Evolutionary conservation across 2,113 vertebrate genomes (phyloP).

Genomic region (human): DNA sequence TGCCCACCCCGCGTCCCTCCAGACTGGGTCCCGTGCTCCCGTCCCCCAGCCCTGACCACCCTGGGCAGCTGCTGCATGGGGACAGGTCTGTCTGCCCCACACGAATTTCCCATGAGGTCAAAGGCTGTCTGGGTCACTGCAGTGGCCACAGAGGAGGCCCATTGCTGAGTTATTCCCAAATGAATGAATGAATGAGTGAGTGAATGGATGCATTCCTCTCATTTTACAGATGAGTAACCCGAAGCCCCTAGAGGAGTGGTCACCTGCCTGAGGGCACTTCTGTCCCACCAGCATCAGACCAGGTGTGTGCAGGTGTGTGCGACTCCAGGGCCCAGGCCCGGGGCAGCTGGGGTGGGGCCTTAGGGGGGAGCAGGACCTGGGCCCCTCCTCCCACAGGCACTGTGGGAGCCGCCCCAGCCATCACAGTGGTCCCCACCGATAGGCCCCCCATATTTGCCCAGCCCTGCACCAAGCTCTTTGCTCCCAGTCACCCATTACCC

Average conservation of each 20-base stretch:
- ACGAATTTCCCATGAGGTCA: background rate
- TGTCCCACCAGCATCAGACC: constrained; percentile 53
- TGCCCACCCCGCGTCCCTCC: background rate
- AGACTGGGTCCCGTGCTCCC: background rate
- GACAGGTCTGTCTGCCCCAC: background rate
- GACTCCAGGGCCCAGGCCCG: background rate
- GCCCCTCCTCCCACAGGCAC: background rate
- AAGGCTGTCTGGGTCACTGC: background rate
- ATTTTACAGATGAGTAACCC: constrained; percentile 70
- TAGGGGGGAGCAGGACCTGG: background rate
- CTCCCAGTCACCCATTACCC: background rate
- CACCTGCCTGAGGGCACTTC: constrained; percentile 2
- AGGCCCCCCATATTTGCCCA: background rate
- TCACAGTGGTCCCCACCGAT: fast-evolving
- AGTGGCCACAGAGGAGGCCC: background rate
- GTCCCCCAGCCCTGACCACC: background rate
- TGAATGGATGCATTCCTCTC: background rate
- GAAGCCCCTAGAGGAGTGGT: constrained; percentile 10
- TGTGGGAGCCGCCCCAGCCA: fast-evolving
- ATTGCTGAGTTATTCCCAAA: no score
- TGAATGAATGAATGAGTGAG: background rate
- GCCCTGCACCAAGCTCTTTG: background rate
- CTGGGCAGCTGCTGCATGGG: background rate
- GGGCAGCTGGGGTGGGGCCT: background rate
- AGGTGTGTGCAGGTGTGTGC: constrained; percentile 73